A percentile compares a stretch with the other conserved stretches of the same genome.
Conservation (phyloP, 2,797 vertebrate species). For the Micromesistius poutassou region DNA sequence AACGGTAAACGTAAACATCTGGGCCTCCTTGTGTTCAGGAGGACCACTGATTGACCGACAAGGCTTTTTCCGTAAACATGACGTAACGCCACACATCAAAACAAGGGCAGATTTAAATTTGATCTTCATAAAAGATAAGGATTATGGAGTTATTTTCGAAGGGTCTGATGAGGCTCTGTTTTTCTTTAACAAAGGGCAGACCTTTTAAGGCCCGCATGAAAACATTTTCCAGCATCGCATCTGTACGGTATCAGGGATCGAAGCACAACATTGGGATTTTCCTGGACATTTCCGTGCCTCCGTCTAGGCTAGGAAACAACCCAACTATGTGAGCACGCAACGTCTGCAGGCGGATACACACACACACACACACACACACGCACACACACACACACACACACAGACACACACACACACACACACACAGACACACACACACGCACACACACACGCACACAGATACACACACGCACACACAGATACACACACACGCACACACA, state of each 20-base stretch:
- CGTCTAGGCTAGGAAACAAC: constrained; percentile 17
- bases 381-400: background rate
- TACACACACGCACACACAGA: too few relatives aligned
- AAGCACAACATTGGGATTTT: background rate
- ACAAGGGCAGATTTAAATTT: constrained; percentile 47
- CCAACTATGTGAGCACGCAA: background rate
- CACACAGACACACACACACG: background rate
- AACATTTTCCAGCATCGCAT: constrained; percentile 48
- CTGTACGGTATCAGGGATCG: constrained; percentile 44
- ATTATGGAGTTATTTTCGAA: constrained; percentile 31
- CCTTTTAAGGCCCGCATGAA: constrained; percentile 17
- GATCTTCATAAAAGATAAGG: constrained; percentile 38
- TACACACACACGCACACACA: too few relatives aligned
- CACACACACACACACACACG: background rate
- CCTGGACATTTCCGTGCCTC: constrained; percentile 48
- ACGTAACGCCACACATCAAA: constrained; percentile 61
- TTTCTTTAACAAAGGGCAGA: background rate
- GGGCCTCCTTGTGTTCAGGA: constrained; percentile 63
- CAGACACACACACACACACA: background rate
- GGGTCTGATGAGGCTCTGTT: constrained; percentile 5
- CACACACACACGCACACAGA: background rate
- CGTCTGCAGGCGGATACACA: background rate
- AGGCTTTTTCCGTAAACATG: constrained; percentile 62
- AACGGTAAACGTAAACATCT: constrained; percentile 72
- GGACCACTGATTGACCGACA: constrained; percentile 50